Evolutionary conservation across 2,797 vertebrate species (phyloP).

Genomic region (Diplodus puntazzo): DNA sequence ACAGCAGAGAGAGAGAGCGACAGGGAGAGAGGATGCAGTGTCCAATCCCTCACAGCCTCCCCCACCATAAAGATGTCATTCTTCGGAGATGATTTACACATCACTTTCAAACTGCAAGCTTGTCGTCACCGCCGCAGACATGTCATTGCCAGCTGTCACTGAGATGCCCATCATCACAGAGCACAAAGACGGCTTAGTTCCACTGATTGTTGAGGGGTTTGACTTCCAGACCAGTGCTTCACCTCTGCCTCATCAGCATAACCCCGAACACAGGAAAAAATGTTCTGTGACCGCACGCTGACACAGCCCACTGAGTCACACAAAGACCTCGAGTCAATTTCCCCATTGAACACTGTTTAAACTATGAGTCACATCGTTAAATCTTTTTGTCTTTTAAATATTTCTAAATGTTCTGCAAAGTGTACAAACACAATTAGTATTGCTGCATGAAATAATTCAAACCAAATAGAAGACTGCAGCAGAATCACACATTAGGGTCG

Average conservation of each 20-base stretch:
- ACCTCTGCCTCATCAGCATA: conserved; percentile 40
- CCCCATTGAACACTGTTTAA: not conserved
- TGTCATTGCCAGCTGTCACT: conserved; percentile 59
- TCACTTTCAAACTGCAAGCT: conserved; percentile 29
- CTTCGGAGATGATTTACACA: conserved; percentile 52
- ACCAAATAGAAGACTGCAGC: not conserved
- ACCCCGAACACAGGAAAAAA: conserved; percentile 23
- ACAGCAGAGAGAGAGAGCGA: conserved; percentile 46
- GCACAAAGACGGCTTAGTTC: conserved; percentile 65
- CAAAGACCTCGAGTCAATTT: conserved; percentile 23
- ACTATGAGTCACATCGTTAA: not conserved
- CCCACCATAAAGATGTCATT: conserved; percentile 57
- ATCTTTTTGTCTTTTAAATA: not conserved
- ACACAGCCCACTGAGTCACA: not conserved
- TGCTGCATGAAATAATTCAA: not conserved
- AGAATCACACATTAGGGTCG: not conserved
- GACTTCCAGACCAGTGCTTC: conserved; percentile 45
- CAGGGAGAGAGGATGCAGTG: conserved; percentile 57
- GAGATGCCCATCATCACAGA: conserved; percentile 45
- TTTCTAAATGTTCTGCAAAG: not conserved
- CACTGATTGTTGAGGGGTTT: conserved; percentile 41
- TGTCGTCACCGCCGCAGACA: conserved; percentile 53
- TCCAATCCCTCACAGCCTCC: conserved; percentile 32
- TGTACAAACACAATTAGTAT: not conserved
- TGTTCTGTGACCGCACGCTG: conserved; percentile 28